phyloP scores from a whole-genome alignment of 2,797 vertebrate species.

The Gymnodraco acuticeps region DNA sequence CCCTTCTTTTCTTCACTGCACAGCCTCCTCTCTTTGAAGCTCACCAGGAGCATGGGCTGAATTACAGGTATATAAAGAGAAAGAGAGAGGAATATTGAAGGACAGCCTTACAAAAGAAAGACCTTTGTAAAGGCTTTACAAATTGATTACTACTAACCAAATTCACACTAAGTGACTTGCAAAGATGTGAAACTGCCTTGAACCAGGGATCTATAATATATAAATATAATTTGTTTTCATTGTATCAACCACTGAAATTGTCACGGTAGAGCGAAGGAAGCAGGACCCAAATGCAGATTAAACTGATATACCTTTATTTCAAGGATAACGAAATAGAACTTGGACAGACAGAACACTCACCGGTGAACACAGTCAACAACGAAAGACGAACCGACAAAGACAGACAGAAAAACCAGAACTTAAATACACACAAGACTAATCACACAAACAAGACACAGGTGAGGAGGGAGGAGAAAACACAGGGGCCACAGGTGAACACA shows the following conservation, averaged over 20 bases:
- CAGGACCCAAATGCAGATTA: no score
- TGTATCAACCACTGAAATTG: background rate
- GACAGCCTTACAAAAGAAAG: conserved; percentile 3
- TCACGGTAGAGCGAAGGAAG: no score
- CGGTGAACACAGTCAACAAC: no score
- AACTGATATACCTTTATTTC: no score
- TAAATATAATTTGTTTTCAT: background rate
- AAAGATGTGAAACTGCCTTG: background rate
- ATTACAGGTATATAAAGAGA: conserved; percentile 31
- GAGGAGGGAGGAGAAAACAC: no score
- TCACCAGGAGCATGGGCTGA: conserved; percentile 33
- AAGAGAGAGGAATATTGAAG: conserved; percentile 15
- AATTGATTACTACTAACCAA: background rate
- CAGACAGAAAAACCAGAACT: no score
- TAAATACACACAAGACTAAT: no score
- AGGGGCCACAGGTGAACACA: no score
- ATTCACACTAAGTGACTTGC: background rate
- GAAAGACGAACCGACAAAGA: no score
- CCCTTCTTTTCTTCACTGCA: conserved; percentile 25
- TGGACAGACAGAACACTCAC: no score
- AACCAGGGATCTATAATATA: background rate
- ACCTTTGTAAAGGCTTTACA: background rate
- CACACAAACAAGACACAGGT: no score
- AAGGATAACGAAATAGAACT: no score
- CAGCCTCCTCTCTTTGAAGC: conserved; percentile 33